Conservation (phyloP, 2,797 vertebrate genomes). For the Platalea minor region DNA sequence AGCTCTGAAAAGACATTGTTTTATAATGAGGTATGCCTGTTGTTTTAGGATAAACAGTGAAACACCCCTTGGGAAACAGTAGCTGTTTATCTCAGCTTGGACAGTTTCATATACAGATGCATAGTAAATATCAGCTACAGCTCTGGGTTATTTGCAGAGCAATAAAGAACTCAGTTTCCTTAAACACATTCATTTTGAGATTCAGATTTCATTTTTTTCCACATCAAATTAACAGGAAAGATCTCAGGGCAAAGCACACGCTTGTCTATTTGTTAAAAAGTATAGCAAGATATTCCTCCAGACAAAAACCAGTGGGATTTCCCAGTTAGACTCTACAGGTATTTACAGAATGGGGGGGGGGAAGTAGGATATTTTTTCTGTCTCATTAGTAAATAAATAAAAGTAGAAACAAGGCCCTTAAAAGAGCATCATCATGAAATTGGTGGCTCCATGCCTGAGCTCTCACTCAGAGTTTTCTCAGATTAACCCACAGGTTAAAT, state of each 20-base stretch:
- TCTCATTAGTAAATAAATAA: not conserved
- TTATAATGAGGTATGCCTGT: not conserved
- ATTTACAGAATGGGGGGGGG: not conserved
- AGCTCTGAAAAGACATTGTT: slow-evolving; percentile 1
- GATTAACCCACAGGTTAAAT: not conserved
- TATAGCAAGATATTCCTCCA: not conserved
- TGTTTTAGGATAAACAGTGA: slow-evolving; percentile 6
- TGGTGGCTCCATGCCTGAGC: not conserved
- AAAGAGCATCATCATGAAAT: not conserved
- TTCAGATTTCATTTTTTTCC: not conserved
- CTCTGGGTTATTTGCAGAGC: not conserved
- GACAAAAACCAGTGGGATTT: not conserved
- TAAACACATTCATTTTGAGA: not conserved
- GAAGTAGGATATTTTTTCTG: not conserved
- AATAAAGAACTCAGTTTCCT: not conserved
- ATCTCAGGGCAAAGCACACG: not conserved
- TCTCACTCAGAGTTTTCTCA: not conserved
- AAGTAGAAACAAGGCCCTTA: not conserved
- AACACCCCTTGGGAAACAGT: not conserved
- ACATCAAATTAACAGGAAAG: not conserved
- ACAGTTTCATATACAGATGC: not conserved
- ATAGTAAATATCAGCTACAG: not conserved
- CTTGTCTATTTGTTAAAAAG: not conserved
- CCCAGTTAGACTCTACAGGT: not conserved
- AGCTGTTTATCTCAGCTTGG: not conserved